Evolutionary conservation across 2,888 invertebrate genomes (phyloP), one percentile per base, ranked within the genome.

Genomic region (Podabrus alpinus): DNA sequence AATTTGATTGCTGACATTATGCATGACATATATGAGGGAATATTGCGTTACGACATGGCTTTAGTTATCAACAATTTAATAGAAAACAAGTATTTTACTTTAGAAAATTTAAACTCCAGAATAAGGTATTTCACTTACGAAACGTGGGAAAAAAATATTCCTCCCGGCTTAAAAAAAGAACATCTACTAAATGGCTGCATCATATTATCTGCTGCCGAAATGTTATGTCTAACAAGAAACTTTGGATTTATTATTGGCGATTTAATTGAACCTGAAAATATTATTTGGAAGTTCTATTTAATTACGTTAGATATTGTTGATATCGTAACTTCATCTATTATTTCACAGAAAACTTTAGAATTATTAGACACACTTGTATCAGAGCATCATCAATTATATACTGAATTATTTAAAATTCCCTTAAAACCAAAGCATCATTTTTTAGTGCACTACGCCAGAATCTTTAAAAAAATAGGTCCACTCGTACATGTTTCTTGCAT

Each of bases 121-220:
- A 69, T 79, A 16, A 73, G 75, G 64, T 78, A 76, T 74, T 78
- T 76, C 69, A 69, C 71, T 70, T 78, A 77, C 59, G 74, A 74
- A 45, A 21, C 59, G 9, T 69, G 61, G 15, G 76, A 79, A 76
- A 76, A 79, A 77, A 76, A 76, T 72, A 69, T 72, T 45, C 74
- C 77, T 13, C 79, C 81, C 17, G 21, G 45, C 17, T 74, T 82
- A 17, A 79, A 61, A 59, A 72, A 72, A 66, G 76, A 80, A 29
- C 77, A 80, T 29, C 64, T 82, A 59, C 59, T 19, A 4, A 79
- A 79, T 45, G 75, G 73, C 17, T 66, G 15, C n/a, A 77, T 83
- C 19, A 79, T 80, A 15, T 75, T 80, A 15, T 82, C 83, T n/a
- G 80, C 82, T 45, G 74, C 82, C 16, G 83, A 84, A 81, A 84